phyloP scores from a whole-genome alignment of 2,113 vertebrate species.

The Epinephelus moara region DNA sequence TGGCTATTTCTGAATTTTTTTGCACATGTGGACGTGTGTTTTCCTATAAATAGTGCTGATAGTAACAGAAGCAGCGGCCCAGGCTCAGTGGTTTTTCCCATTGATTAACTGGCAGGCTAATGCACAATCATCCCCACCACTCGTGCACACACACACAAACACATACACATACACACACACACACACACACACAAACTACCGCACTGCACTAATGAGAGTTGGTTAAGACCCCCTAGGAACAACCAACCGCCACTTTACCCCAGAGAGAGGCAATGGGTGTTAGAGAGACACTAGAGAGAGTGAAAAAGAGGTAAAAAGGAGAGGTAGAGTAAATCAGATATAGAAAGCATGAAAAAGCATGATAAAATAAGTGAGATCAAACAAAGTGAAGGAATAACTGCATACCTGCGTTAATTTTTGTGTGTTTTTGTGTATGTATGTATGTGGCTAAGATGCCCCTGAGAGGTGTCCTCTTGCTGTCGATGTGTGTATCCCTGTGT shows the following conservation, averaged over 20 bases:
- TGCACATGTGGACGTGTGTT: constrained; percentile 38
- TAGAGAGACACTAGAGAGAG: background rate
- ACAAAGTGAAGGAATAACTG: constrained; percentile 9
- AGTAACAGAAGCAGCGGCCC: constrained; percentile 83
- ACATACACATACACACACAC: constrained; percentile 40
- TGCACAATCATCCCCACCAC: constrained; percentile 90
- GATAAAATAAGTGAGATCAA: background rate
- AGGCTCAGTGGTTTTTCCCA: constrained; percentile 96
- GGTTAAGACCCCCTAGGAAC: constrained; percentile 73
- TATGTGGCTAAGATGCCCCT: constrained; percentile 76
- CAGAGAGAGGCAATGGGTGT: constrained; percentile 32
- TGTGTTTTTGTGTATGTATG: constrained; percentile 43
- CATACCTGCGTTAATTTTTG: constrained; percentile 25
- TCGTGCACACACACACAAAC: constrained; percentile 32
- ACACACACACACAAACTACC: constrained; percentile 53
- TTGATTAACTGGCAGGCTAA: constrained; percentile 97
- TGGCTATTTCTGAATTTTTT: constrained; percentile 32
- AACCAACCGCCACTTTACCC: constrained; percentile 61
- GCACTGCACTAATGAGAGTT: constrained; percentile 70
- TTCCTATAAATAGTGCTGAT: constrained; percentile 72
- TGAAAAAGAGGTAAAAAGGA: constrained; percentile 1
- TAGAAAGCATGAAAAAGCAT: background rate
- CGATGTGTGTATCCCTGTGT: constrained; percentile 84
- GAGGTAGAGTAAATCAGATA: constrained; percentile 3
- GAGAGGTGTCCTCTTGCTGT: constrained; percentile 85